Conservation (phyloP, 2,113 vertebrate species). For the Callionymus lyra region DNA sequence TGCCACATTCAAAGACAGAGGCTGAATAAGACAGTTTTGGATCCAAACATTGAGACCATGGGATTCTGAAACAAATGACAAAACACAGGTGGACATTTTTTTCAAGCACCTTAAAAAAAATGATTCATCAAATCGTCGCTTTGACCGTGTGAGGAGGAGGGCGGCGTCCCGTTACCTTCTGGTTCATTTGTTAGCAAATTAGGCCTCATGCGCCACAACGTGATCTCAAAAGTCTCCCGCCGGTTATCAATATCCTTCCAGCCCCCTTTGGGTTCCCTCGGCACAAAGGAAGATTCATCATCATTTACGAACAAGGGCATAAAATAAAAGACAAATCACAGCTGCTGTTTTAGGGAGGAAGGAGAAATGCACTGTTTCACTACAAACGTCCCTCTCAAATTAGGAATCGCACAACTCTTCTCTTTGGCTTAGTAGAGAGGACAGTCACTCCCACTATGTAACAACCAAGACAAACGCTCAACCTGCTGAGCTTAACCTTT, state of each 20-base stretch:
- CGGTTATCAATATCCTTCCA: too few relatives aligned
- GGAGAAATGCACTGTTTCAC: conserved; percentile 31
- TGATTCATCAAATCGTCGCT: conserved; percentile 68
- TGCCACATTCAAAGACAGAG: conserved; percentile 65
- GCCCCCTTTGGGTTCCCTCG: conserved; percentile 37
- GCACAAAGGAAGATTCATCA: conserved; percentile 67
- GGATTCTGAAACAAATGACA: conserved; percentile 53
- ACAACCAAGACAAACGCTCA: conserved; percentile 18
- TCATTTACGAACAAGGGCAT: conserved; percentile 53
- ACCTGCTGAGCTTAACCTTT: conserved; percentile 15
- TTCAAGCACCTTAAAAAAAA: conserved; percentile 60
- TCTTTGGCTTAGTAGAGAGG: conserved; percentile 59
- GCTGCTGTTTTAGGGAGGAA: conserved; percentile 33
- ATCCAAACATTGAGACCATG: conserved; percentile 64
- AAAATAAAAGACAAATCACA: conserved; percentile 52
- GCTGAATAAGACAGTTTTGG: conserved; percentile 51
- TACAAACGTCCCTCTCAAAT: conserved; percentile 45
- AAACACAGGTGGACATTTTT: conserved; percentile 46
- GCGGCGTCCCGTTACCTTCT: too few relatives aligned
- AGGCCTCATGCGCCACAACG: too few relatives aligned
- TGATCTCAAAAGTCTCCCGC: too few relatives aligned
- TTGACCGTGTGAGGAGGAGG: conserved; percentile 51
- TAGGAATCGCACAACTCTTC: conserved; percentile 48
- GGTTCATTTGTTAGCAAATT: too few relatives aligned
- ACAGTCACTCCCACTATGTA: conserved; percentile 33